Evolutionary conservation across 2,888 invertebrate species (phyloP), one percentile per base, ranked within the genome.

Genomic region (Scaptomyza flava): DNA sequence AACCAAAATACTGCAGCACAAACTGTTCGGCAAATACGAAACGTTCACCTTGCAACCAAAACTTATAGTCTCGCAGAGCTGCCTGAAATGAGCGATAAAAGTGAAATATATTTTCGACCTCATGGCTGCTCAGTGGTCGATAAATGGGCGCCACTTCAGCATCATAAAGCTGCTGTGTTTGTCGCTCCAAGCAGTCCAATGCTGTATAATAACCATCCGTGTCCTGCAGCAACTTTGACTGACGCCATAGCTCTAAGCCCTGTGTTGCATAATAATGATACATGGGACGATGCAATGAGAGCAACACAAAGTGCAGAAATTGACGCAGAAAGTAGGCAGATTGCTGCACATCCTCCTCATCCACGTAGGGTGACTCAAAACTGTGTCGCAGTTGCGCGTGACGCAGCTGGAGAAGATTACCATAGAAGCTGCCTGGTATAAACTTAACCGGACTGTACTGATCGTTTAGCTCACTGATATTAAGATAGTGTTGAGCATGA

Each of bases 231-330:
- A 91, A 20, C 0, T 76, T 54, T 0, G 91, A 90, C 17, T 79
- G 74, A 2, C 75, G 65, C 91, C 91, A 91, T 65, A 91, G 70
- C 33, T 89, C 77, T 41, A 88, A 64, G 2, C 85, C 89, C 54
- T 89, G 86, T 0, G 90, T 89, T 54, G 91, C 89, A 65, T 90
- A 91, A 41, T 91, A 91, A 27, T 91, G 91, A 9, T 87, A 87
- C 6, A 89, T 83, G 4, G 91, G 91, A 2, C 90, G 86, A 36
- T 86, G 72, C n/a, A 80, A 38, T 0, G 83, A 62, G 11, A 90
- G 62, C 20, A 91, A 78, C 11, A 81, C 81, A 33, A 91, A 91
- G 52, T 90, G 70, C 2, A 91, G 52, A 51, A 91, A 91, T 30
- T 90, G 87, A 0, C 88, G 81, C 30, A 91, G 68, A 17, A 91